These are phyloP conservation scores for Pardosa pseudoannulata DNA, from an alignment of 2,888 invertebrate species.

Conservation along the genomic window DNA sequence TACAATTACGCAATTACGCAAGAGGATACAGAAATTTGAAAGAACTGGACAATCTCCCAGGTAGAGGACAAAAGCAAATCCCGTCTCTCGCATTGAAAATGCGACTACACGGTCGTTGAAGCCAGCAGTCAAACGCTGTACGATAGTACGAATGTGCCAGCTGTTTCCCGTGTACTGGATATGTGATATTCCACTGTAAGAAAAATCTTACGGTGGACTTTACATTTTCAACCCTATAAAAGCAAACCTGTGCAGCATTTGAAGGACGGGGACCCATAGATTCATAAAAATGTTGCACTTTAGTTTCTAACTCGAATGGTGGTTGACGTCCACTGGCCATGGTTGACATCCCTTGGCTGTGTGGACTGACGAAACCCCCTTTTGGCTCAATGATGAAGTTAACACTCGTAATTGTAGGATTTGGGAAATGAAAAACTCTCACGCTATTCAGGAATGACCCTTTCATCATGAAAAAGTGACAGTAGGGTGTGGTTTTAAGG, in stretches of 20 bases:
- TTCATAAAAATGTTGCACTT: constrained; percentile 19
- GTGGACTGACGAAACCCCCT: constrained; percentile 21
- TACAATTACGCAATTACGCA: too few relatives aligned
- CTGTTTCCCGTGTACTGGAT: too few relatives aligned
- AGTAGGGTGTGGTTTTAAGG: constrained; percentile 27
- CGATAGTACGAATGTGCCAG: too few relatives aligned
- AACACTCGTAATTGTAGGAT: constrained; percentile 16
- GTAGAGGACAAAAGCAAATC: too few relatives aligned
- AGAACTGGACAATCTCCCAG: too few relatives aligned
- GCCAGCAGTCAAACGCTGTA: constrained; percentile 7
- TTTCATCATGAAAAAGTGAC: constrained; percentile 44
- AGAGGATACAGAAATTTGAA: too few relatives aligned
- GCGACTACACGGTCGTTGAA: too few relatives aligned
- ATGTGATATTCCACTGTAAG: too few relatives aligned
- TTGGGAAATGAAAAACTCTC: constrained; percentile 5
- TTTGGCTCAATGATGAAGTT: constrained; percentile 19
- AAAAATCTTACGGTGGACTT: too few relatives aligned
- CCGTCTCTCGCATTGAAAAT: too few relatives aligned
- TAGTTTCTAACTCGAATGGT: constrained; percentile 15
- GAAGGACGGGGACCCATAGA: not conserved
- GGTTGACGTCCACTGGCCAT: constrained; percentile 13
- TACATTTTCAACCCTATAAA: constrained; percentile 23
- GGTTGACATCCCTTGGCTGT: constrained; percentile 3
- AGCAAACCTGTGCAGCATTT: constrained; percentile 14
- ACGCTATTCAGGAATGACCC: constrained; percentile 24